Base-by-base conservation (phyloP, 2,797 vertebrate species). In the Neosilurus hyrtlii region DNA sequence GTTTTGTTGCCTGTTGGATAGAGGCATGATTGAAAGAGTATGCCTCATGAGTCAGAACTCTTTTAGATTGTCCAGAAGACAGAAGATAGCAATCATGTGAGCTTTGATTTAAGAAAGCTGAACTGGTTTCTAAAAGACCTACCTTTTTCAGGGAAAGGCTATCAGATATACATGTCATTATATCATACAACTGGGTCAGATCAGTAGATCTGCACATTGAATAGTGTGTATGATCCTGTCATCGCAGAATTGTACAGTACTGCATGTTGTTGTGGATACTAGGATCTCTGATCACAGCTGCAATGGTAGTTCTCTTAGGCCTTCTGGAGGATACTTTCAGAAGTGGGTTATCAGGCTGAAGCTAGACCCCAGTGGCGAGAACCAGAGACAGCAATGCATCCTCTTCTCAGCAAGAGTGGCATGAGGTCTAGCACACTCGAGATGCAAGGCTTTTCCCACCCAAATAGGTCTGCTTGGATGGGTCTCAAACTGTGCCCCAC, bases 261-360 rank as follows among this genome's bases (percentile, higher is more conserved):
- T 30, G n/a, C 9, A n/a, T 51, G 43, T 43, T 52, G 24, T 51
- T 51, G 76, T 49, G 22, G 4, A 24, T 72, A 49, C 70, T 52
- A 52, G 12, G 4, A 52, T 65, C 61, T 30, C 16, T 65, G 43
- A 79, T 65, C 9, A 3, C n/a, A 79, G 43, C 61, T 52, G 61
- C n/a, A 52, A 15, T 65, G 43, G 43, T 11, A 52, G 16, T 26
- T 63, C 75, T 78, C 59, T 59, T 59, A 30, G 18, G 54, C 6
- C 12, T 52, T 52, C 16, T 52, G 61, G 37, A 78, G 49, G n/a
- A 62, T 12, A 77, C 37, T 62, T 77, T 49, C n/a, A 51, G 62
- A 79, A 79, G 10, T 79, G 43, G 76, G 76, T 79, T 52, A 79
- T 65, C 61, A 65, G 76, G 76, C 76, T 79, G 49, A 22, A 65